phyloP scores from a whole-genome alignment of 2,113 vertebrate genomes.

The Cavia porcellus region DNA sequence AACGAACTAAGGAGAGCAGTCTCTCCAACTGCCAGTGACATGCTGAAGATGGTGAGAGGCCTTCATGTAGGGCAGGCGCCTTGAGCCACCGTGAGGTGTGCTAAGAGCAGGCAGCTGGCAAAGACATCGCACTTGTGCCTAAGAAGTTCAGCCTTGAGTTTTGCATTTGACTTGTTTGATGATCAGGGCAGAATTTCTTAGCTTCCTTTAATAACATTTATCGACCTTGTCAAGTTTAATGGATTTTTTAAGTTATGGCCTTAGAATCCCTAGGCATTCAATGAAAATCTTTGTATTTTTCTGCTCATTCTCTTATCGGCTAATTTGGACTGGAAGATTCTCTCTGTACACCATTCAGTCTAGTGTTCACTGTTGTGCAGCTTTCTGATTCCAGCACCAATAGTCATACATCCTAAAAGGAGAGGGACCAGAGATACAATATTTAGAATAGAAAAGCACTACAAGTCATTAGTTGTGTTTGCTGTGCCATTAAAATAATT shows the following conservation, averaged over 20 bases:
- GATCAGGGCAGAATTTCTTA: not conserved
- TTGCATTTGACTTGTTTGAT: not conserved
- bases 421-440: rapidly evolving
- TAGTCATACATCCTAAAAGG: not conserved
- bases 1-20: constrained; percentile 79
- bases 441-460: not conserved
- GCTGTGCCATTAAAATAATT: not conserved
- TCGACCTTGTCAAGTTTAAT: not conserved
- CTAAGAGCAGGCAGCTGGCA: not conserved
- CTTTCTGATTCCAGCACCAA: not conserved
- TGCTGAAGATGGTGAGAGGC: constrained; percentile 86
- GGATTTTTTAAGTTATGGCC: not conserved
- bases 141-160: not conserved
- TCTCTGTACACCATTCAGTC: not conserved
- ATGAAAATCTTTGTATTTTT: not conserved
- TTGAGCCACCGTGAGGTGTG: no score
- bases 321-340: not conserved
- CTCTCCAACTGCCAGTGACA: constrained; percentile 82
- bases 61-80: not conserved
- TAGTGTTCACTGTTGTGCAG: not conserved
- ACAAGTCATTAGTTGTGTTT: not conserved
- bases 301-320: not conserved
- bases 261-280: not conserved
- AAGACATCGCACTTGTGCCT: not conserved
- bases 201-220: not conserved